These are phyloP conservation scores for Gila orcuttii DNA, from an alignment of 2,113 vertebrate species.

Conservation along the genomic window DNA sequence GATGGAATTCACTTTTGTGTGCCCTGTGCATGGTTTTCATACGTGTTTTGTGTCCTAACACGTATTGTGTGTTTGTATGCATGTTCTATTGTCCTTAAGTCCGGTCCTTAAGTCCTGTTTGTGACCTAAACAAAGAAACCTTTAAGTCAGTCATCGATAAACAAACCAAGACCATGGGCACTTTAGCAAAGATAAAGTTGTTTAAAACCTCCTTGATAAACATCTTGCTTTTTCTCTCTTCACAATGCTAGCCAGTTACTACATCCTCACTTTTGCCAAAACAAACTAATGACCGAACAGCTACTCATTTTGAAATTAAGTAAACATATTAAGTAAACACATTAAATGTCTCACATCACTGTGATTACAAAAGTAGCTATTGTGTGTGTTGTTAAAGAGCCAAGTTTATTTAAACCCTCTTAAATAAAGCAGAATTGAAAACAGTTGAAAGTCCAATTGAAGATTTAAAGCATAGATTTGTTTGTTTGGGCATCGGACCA, in stretches of 20 bases:
- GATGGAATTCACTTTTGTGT: neutral
- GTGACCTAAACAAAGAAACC: slow-evolving; percentile 51
- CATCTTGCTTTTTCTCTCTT: neutral
- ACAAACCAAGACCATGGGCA: slow-evolving; percentile 60
- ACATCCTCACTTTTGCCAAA: neutral
- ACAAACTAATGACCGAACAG: neutral
- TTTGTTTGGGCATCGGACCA: neutral
- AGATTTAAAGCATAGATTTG: slow-evolving; percentile 18
- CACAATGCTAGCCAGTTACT: neutral
- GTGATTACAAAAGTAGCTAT: neutral
- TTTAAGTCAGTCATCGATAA: slow-evolving; percentile 40
- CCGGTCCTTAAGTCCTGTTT: slow-evolving; percentile 18
- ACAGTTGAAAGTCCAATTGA: neutral
- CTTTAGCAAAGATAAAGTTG: neutral
- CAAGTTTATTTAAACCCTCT: slow-evolving; percentile 19
- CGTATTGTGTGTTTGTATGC: slow-evolving; percentile 5
- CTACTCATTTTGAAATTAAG: neutral
- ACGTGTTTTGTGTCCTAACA: neutral
- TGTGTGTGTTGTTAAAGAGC: slow-evolving; percentile 25
- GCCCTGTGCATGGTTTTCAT: neutral
- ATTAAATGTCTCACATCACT: neutral
- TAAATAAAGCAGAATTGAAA: neutral
- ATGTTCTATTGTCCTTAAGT: slow-evolving; percentile 11
- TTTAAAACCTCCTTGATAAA: neutral
- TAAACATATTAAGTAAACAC: neutral